Evolutionary conservation across 2,888 invertebrate genomes (phyloP).

Genomic region (Palloptera scutellata): DNA sequence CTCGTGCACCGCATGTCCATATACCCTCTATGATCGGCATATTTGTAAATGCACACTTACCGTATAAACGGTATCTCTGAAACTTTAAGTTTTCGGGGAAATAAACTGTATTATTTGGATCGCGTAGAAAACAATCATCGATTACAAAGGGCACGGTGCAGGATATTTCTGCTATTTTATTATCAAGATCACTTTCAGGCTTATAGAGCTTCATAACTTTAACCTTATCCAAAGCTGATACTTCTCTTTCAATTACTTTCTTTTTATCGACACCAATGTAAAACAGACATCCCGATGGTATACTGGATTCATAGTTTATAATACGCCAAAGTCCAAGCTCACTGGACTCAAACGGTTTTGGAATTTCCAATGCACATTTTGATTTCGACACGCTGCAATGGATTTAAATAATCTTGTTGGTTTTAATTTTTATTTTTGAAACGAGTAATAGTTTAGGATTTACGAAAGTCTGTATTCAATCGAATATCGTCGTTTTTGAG

Average conservation of each 20-base stretch:
- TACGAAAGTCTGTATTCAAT: too few relatives aligned
- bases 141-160: conserved; percentile 47
- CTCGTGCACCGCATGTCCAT: conserved; percentile 49
- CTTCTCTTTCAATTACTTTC: conserved; percentile 43
- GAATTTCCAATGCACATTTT: conserved; percentile 46
- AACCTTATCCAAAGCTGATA: conserved; percentile 28
- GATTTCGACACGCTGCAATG: conserved; percentile 41
- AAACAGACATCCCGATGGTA: conserved; percentile 45
- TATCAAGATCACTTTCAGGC: conserved; percentile 24
- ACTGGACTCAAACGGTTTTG: conserved; percentile 40
- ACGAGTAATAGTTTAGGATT: too few relatives aligned
- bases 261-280: conserved; percentile 43
- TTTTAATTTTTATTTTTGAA: too few relatives aligned
- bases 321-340: conserved; percentile 50
- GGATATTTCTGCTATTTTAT: conserved; percentile 41
- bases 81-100: conserved; percentile 44
- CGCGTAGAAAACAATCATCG: conserved; percentile 48
- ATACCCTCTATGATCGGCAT: conserved; percentile 44
- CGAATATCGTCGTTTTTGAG: too few relatives aligned
- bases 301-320: conserved; percentile 40
- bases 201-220: conserved; percentile 27
- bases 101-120: conserved; percentile 45
- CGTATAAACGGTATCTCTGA: conserved; percentile 43
- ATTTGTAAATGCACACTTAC: conserved; percentile 45
- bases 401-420: not conserved